A percentile compares a stretch with the other conserved stretches of the same genome.
Conservation (phyloP, 2,888 invertebrate species). For the Melitaea athalia region DNA sequence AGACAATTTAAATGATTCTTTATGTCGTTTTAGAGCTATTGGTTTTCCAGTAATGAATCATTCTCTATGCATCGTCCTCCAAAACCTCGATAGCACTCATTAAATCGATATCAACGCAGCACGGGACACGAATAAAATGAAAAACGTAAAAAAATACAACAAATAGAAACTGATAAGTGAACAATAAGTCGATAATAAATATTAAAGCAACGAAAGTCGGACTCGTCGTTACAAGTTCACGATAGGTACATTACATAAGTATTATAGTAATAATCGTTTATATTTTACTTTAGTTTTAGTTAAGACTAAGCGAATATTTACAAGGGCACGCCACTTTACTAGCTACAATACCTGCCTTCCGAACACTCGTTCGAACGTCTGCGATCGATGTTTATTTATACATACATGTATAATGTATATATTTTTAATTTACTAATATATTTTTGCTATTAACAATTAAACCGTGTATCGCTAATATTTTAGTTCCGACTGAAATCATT, state of each 20-base stretch:
- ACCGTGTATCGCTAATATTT: too few species aligned
- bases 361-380: conserved; percentile 36
- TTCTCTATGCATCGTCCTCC: background rate
- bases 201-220: conserved; percentile 20
- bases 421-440: background rate
- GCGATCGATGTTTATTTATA: conserved; percentile 8
- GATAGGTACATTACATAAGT: conserved; percentile 46
- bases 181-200: conserved; percentile 17
- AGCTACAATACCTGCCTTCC: conserved; percentile 68
- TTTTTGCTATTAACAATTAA: too few species aligned
- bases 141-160: background rate
- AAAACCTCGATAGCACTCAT: background rate
- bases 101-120: background rate
- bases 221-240: conserved; percentile 33
- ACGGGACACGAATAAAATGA: background rate
- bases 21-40: too few species aligned
- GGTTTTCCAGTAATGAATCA: background rate
- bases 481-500: too few species aligned
- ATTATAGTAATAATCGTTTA: conserved; percentile 50
- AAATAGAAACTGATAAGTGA: background rate
- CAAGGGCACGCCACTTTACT: conserved; percentile 69
- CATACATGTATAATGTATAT: background rate
- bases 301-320: conserved; percentile 74
- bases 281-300: conserved; percentile 52
- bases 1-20: background rate